Percentiles rank a stretch among this genome's conserved stretches.
Conservation (phyloP, 2,888 invertebrate genomes). For the Dasysyrphus albostriatus region DNA sequence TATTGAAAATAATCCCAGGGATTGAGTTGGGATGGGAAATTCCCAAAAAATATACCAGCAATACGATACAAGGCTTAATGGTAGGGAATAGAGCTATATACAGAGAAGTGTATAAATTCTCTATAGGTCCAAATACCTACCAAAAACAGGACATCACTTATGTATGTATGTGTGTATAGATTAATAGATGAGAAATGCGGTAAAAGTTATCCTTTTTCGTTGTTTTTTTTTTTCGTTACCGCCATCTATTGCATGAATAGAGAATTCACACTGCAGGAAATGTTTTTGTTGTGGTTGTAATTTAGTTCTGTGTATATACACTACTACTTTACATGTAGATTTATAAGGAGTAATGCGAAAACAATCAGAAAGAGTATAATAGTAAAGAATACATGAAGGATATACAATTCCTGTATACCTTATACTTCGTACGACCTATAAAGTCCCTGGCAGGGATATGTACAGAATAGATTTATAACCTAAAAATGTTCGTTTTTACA, state of each 20-base stretch:
- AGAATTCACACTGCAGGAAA: conserved; percentile 45
- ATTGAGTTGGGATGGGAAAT: conserved; percentile 50
- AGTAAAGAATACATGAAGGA: conserved; percentile 1
- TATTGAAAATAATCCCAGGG: conserved; percentile 70
- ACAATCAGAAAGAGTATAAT: conserved; percentile 54
- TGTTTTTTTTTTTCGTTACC: conserved; percentile 25
- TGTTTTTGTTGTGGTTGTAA: conserved; percentile 18
- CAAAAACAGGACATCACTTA: conserved; percentile 26
- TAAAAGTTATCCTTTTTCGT: conserved; percentile 65
- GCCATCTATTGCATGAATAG: conserved; percentile 68
- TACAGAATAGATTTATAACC: conserved; percentile 61
- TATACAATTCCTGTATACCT: background rate
- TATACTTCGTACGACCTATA: conserved; percentile 9
- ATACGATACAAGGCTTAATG: conserved; percentile 12
- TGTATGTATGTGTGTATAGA: background rate
- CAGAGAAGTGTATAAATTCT: conserved; percentile 4
- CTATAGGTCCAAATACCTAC: conserved; percentile 21
- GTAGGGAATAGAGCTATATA: background rate
- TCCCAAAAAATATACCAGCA: conserved; percentile 42
- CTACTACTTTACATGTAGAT: conserved; percentile 70
- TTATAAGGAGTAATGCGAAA: conserved; percentile 70
- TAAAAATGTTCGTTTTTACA: conserved; percentile 69
- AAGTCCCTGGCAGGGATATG: conserved; percentile 4
- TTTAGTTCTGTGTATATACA: conserved; percentile 37
- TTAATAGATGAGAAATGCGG: conserved; percentile 66